Evolutionary conservation across 1,140 invertebrate species (phyloP).

Genomic region (Zaprionus taronus): DNA sequence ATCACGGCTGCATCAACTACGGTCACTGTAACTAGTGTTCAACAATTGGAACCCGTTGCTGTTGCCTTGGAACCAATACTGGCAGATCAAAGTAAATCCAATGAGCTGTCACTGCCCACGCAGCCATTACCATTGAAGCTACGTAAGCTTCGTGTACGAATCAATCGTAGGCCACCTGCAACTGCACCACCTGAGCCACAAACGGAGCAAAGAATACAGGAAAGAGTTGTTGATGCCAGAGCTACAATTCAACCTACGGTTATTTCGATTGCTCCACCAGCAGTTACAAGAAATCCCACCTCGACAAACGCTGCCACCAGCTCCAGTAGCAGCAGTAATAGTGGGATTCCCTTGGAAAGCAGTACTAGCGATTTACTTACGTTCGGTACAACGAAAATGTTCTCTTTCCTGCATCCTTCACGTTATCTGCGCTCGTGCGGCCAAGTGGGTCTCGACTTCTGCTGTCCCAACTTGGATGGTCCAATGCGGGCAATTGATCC

Average conservation of each 20-base stretch:
- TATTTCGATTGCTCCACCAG: neutral
- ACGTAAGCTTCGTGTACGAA: conserved; percentile 38
- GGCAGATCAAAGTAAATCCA: neutral
- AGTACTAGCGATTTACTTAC: conserved; percentile 7
- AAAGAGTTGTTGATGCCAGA: neutral
- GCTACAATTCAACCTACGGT: neutral
- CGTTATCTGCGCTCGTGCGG: conserved; percentile 45
- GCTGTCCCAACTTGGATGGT: conserved; percentile 68
- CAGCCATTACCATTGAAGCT: conserved; percentile 3
- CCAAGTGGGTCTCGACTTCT: conserved; percentile 60
- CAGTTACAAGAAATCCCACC: neutral
- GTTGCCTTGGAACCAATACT: neutral
- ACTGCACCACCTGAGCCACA: neutral
- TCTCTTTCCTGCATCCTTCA: conserved; percentile 61
- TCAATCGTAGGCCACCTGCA: conserved; percentile 33
- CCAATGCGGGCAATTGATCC: conserved; percentile 74
- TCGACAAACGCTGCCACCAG: too few species aligned
- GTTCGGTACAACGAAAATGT: conserved; percentile 64
- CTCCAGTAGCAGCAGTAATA: neutral
- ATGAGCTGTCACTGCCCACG: neutral
- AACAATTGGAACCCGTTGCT: neutral
- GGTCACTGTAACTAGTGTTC: neutral
- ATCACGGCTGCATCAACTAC: conserved; percentile 43
- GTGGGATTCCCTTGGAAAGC: conserved; percentile 14
- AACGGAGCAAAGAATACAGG: neutral